Evolutionary conservation across 2,888 invertebrate genomes (phyloP).

Genomic region (Mermis nigrescens): DNA sequence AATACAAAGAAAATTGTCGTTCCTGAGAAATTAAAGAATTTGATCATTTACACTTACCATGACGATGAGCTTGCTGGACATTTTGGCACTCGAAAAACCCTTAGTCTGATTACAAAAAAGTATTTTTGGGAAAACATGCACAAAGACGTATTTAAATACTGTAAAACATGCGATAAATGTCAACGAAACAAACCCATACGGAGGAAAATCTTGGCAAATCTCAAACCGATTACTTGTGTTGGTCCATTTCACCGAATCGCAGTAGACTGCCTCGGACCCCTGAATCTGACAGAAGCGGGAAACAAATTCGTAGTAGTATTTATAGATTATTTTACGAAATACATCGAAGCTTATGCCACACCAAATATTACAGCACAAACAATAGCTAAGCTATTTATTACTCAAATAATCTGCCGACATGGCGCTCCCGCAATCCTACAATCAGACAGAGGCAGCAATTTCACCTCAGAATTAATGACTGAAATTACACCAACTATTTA

Average conservation of each 20-base stretch:
- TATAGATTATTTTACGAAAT: slow-evolving; percentile 18
- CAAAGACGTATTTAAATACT: neutral
- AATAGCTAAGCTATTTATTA: slow-evolving; percentile 19
- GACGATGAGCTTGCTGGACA: neutral
- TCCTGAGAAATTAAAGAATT: too few species aligned
- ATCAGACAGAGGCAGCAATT: neutral
- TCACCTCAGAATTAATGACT: neutral
- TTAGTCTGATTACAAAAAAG: neutral
- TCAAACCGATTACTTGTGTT: slow-evolving; percentile 10
- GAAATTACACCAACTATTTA: neutral
- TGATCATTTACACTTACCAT: neutral
- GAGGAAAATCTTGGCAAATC: slow-evolving; percentile 3
- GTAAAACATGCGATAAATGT: neutral
- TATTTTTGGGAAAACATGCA: neutral
- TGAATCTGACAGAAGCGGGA: slow-evolving; percentile 12
- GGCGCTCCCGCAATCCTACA: neutral
- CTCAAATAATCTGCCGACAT: neutral
- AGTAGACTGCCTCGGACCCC: slow-evolving; percentile 18
- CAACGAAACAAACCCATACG: neutral
- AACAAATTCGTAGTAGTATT: slow-evolving; percentile 19
- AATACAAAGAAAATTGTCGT: too few species aligned
- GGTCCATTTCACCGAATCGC: slow-evolving; percentile 18
- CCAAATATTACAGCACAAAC: slow-evolving; percentile 25
- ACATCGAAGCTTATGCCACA: slow-evolving; percentile 21
- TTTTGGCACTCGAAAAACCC: neutral